Conservation (phyloP, 2,888 invertebrate genomes). For the Synanthedon tipuliformis region DNA sequence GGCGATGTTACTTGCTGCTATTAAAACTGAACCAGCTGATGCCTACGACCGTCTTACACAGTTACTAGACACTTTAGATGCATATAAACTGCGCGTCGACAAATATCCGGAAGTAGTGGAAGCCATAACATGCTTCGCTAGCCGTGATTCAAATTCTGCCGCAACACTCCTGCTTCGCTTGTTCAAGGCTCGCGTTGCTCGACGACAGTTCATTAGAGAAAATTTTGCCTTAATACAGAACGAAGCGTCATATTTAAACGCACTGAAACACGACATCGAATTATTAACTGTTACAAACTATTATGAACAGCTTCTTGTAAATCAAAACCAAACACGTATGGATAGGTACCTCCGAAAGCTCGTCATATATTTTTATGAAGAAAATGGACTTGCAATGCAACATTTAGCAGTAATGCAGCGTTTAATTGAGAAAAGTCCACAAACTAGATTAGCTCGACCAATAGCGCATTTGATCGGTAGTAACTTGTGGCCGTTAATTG, state of each 20-base stretch:
- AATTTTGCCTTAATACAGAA: slow-evolving; percentile 25
- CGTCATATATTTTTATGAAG: background rate
- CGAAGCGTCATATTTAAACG: slow-evolving; percentile 36
- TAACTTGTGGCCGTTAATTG: slow-evolving; percentile 4
- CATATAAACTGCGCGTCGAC: slow-evolving; percentile 20
- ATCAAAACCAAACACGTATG: background rate
- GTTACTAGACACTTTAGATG: slow-evolving; percentile 22
- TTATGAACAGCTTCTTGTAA: background rate
- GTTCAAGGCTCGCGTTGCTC: slow-evolving; percentile 23
- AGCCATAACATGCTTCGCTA: slow-evolving; percentile 16
- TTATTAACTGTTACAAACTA: background rate
- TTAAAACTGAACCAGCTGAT: slow-evolving; percentile 7
- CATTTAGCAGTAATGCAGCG: background rate
- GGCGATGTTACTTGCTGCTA: background rate
- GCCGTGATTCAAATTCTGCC: slow-evolving; percentile 12
- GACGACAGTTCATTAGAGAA: slow-evolving; percentile 25
- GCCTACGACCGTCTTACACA: slow-evolving; percentile 11
- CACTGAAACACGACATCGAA: slow-evolving; percentile 22
- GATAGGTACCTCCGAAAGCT: background rate
- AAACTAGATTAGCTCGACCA: background rate
- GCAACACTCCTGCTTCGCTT: slow-evolving; percentile 19
- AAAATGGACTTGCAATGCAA: background rate
- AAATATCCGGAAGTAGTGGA: slow-evolving; percentile 15
- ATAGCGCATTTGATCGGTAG: background rate
- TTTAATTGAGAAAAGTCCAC: background rate